phyloP scores from a whole-genome alignment of 2,113 vertebrate genomes.

The Tichodroma muraria region DNA sequence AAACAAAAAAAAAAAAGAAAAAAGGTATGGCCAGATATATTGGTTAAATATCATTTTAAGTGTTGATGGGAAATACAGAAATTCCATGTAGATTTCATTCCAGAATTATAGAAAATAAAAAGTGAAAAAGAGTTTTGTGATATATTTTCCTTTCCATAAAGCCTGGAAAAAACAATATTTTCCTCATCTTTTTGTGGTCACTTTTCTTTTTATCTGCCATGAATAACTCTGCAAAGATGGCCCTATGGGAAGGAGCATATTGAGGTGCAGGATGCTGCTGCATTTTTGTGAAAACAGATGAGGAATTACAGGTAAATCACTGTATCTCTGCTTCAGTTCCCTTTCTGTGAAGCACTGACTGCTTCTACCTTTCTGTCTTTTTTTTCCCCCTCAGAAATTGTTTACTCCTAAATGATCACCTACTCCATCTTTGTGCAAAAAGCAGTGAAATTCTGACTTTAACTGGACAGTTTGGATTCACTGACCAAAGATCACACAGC shows the following conservation, averaged over 20 bases:
- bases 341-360: background rate
- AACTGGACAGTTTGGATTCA: background rate
- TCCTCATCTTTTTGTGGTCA: background rate
- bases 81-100: background rate
- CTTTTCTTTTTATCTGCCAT: background rate
- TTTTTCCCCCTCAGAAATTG: rapidly evolving
- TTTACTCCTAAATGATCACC: background rate
- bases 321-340: background rate
- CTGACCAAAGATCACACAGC: background rate
- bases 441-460: background rate
- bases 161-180: background rate
- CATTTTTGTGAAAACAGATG: background rate
- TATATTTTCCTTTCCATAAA: background rate
- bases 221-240: background rate
- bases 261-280: background rate
- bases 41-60: background rate
- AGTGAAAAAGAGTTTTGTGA: background rate
- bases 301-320: background rate
- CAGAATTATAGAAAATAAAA: background rate
- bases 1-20: background rate
- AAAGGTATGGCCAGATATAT: background rate
- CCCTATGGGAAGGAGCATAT: rapidly evolving
- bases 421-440: background rate
- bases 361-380: background rate
- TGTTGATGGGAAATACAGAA: background rate